Conservation (phyloP, 2,113 vertebrate genomes). For the Sturnira hondurensis region DNA sequence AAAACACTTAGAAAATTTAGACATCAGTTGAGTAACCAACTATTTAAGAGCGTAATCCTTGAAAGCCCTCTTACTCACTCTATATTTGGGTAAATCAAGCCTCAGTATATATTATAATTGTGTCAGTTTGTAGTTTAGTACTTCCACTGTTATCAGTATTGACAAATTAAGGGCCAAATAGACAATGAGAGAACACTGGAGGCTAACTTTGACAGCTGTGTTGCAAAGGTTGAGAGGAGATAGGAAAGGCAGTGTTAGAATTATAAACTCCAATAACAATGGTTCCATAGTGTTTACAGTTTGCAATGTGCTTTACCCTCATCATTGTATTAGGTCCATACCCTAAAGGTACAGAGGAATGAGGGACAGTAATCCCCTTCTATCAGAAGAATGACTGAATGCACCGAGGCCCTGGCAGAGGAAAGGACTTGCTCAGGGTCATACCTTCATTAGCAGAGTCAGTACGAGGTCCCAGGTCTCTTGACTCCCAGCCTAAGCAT, state of each 20-base stretch:
- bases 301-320: background rate
- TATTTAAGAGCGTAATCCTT: background rate
- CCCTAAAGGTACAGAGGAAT: background rate
- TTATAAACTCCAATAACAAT: background rate
- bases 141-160: background rate
- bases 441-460: background rate
- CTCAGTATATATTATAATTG: background rate
- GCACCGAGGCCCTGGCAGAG: background rate
- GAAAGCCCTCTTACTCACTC: background rate
- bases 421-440: background rate
- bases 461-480: no score
- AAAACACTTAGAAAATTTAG: constrained; percentile 15
- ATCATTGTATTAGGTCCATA: background rate
- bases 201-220: background rate
- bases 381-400: background rate
- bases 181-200: background rate
- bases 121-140: background rate
- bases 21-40: background rate
- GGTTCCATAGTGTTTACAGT: background rate
- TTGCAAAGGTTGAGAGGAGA: background rate
- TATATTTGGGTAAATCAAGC: background rate
- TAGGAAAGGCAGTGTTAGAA: background rate
- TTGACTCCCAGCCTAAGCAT: background rate
- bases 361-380: background rate
- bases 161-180: background rate